Evolutionary conservation across 2,888 invertebrate genomes (phyloP), one percentile per base, ranked within the genome.

Genomic region (Caenorhabditis zanzibari): DNA sequence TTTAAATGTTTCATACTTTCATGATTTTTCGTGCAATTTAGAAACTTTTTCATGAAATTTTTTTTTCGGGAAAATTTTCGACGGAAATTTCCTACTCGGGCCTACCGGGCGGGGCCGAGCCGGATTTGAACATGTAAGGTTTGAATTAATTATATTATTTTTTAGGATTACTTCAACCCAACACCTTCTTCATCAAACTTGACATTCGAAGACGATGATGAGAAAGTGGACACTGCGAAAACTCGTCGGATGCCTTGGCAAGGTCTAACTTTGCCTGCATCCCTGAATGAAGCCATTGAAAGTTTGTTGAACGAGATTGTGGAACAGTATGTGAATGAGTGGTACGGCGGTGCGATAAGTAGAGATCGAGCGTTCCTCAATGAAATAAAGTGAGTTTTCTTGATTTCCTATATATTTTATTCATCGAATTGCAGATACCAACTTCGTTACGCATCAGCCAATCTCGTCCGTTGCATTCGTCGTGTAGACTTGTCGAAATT

Each of bases 331-430:
- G 86, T 91, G 28, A 90, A 90, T 77, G 83, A 81, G 14, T 91
- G 91, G 91, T 91, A 89, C 59, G 86, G 84, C 26, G 81, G 74
- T 9, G 88, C 88, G 41, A 90, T 91, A 69, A 88, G 90, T 64
- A 82, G 85, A 6, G 91, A 91, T 68, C 74, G 87, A 14, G 88
- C 90, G 16, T 91, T 91, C 59, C 79, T 91, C 22, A 85, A 89
- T 35, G 91, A 91, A 77, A 90, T 91, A 14, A 73, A 85, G 89
- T 88, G 32, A 41, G 82, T 49, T 32, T 22, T 10, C 2, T 35
- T 68, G 32, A 22, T 61, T 19, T 24, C 0, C 7, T 22, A 35
- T 24, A 22, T 19, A 7, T 52, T 14, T 2, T n/a, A n/a, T n/a
- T n/a, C n/a, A n/a, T n/a, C n/a, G n/a, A 22, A 44, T 81, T 85